phyloP scores from a whole-genome alignment of 2,113 vertebrate species.

The Megaceryle maxima region DNA sequence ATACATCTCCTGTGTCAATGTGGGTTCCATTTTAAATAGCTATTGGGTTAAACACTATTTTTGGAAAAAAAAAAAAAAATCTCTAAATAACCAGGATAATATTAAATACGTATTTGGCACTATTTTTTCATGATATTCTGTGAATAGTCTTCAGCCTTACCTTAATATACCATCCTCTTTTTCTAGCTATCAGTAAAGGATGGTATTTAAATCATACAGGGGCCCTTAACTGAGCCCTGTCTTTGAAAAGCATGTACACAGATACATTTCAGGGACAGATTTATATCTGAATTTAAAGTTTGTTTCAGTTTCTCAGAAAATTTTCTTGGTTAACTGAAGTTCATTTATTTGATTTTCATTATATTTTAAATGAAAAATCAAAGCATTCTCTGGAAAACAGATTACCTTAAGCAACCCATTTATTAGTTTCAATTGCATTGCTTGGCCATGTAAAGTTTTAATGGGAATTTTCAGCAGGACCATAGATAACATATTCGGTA shows the following conservation, averaged over 20 bases:
- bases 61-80: background rate
- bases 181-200: background rate
- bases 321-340: background rate
- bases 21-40: background rate
- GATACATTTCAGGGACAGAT: background rate
- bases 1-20: background rate
- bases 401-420: background rate
- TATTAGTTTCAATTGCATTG: background rate
- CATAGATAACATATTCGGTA: background rate
- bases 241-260: rapidly evolving
- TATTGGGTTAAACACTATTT: background rate
- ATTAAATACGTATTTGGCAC: background rate
- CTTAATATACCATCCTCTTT: background rate
- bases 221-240: background rate
- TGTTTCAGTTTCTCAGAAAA: background rate
- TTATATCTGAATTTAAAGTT: background rate
- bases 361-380: background rate
- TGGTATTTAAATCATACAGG: background rate
- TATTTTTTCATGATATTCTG: background rate
- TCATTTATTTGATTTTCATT: background rate
- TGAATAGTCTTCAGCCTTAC: background rate
- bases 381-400: background rate
- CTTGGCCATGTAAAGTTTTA: background rate
- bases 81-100: background rate
- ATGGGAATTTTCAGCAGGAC: background rate